Evolutionary conservation across 2,888 invertebrate genomes (phyloP), one percentile per base, ranked within the genome.

Genomic region (Lagria hirta): DNA sequence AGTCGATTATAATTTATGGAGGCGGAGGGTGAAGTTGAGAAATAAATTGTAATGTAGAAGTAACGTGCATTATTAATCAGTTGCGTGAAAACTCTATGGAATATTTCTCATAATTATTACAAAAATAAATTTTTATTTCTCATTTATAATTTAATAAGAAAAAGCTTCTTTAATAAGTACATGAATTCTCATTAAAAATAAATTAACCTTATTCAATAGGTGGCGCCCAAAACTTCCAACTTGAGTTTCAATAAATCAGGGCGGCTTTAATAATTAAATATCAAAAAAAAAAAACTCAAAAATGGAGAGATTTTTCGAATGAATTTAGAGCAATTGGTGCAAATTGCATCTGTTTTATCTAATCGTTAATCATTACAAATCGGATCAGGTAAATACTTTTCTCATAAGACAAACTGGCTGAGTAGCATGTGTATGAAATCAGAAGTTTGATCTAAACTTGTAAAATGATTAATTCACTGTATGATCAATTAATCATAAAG

Each of bases 31-130:
- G n/a, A n/a, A n/a, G n/a, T n/a, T n/a, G n/a, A n/a, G n/a, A n/a
- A n/a, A n/a, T n/a, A n/a, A n/a, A n/a, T n/a, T n/a, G n/a, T n/a
- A n/a, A n/a, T 10, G 37, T 22, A 24, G 18, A 16, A 33, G 32
- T 21, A 7, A 18, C 12, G 18, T 41, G 33, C 32, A 33, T 41
- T 20, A 38, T 38, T 29, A 17, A 38, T 22, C n/a, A 20, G n/a
- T 38, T 22, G 38, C 38, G 38, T 38, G 38, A 38, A 30, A 38
- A 29, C 30, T 1, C 21, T 17, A 10, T 21, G 15, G 11, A 22
- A 26, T 13, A 27, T 38, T 38, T 38, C 38, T 38, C 30, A 29
- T 38, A 38, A 38, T 38, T 38, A 38, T 38, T 18, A 38, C 38
- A 22, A 38, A 38, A 38, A 38, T 38, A 38, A 38, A 38, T 30